These are phyloP conservation scores for Tribolium castaneum DNA, from an alignment of 1,140 invertebrate genomes.

Conservation along the genomic window DNA sequence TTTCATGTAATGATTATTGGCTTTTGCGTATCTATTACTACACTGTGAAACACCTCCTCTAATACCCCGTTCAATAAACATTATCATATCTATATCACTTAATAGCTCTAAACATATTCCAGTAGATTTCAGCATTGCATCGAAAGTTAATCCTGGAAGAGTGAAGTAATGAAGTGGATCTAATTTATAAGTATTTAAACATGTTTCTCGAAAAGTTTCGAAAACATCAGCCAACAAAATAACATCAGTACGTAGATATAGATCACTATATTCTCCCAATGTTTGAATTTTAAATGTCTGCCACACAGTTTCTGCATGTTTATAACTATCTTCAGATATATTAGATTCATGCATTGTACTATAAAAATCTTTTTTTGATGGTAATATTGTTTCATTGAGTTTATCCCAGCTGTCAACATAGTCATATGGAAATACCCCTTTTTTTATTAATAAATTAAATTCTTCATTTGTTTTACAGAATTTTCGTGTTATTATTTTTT, in stretches of 20 bases:
- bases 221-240: slow-evolving; percentile 63
- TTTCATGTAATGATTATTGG: slow-evolving; percentile 63
- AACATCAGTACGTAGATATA: slow-evolving; percentile 50
- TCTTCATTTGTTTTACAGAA: no score
- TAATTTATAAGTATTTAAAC: slow-evolving; percentile 55
- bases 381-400: slow-evolving; percentile 47
- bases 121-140: slow-evolving; percentile 47
- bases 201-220: slow-evolving; percentile 62
- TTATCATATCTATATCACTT: not conserved
- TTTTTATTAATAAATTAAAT: slow-evolving; percentile 27
- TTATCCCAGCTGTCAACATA: slow-evolving; percentile 55
- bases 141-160: slow-evolving; percentile 53
- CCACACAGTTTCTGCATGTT: slow-evolving; percentile 50
- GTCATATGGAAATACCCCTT: slow-evolving; percentile 60
- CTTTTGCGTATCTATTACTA: slow-evolving; percentile 54
- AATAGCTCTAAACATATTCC: not conserved
- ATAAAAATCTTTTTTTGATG: not conserved
- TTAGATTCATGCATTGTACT: not conserved
- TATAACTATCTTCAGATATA: not conserved
- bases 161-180: slow-evolving; percentile 62
- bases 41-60: no score
- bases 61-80: no score
- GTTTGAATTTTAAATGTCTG: slow-evolving; percentile 33
- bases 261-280: no score
- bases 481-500: no score